A percentile compares a stretch with the other conserved stretches of the same genome.
Conservation (phyloP, 1,140 invertebrate species). For the Monochamus saltuarius region DNA sequence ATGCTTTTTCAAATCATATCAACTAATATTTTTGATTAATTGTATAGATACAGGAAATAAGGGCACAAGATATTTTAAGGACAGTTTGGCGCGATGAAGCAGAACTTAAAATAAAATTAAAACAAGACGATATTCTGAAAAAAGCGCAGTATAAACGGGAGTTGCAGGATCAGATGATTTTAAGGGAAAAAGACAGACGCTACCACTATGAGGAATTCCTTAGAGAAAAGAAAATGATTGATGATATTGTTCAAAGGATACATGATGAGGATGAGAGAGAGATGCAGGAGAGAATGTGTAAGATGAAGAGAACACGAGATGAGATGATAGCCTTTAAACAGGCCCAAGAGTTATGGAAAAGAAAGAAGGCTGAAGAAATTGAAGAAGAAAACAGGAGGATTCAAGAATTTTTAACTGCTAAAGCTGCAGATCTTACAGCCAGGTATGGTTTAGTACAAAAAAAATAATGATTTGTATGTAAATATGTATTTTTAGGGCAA, state of each 20-base stretch:
- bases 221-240: constrained; percentile 50
- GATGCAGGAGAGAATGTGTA: constrained; percentile 44
- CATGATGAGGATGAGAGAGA: constrained; percentile 50
- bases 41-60: constrained; percentile 29
- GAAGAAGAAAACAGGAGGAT: constrained; percentile 50
- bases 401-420: constrained; percentile 42
- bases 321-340: constrained; percentile 49
- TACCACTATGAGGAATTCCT: constrained; percentile 51
- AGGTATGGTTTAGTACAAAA: constrained; percentile 16
- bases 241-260: constrained; percentile 50
- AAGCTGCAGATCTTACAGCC: constrained; percentile 34
- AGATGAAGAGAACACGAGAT: constrained; percentile 46
- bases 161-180: constrained; percentile 52
- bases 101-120: constrained; percentile 30
- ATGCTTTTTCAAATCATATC: too few relatives aligned
- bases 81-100: constrained; percentile 31
- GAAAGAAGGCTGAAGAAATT: constrained; percentile 43
- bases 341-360: constrained; percentile 48
- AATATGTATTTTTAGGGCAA: constrained; percentile 21
- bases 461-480: not conserved
- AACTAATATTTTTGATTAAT: constrained; percentile 9
- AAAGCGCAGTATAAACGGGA: constrained; percentile 46
- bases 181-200: constrained; percentile 45
- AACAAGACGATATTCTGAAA: constrained; percentile 40
- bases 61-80: constrained; percentile 28